phyloP scores from a whole-genome alignment of 2,797 vertebrate species.

The Sebastes trivittatus region DNA sequence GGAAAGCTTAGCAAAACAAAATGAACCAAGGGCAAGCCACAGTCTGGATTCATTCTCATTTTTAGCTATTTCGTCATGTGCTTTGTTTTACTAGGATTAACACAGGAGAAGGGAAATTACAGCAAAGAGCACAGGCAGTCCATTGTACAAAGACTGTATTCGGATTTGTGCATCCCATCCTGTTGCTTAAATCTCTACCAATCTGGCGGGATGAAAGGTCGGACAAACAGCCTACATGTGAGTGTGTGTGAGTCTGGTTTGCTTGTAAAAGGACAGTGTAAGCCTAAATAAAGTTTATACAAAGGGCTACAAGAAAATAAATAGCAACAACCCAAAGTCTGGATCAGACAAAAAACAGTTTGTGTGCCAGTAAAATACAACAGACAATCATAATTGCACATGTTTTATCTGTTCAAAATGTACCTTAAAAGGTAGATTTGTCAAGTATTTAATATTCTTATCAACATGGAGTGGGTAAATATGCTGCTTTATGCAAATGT shows the following conservation, averaged over 20 bases:
- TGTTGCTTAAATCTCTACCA: background rate
- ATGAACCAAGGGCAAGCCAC: constrained; percentile 41
- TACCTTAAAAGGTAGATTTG: too few species aligned
- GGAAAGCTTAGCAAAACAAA: constrained; percentile 53
- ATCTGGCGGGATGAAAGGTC: background rate
- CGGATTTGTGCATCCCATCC: background rate
- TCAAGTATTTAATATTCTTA: too few species aligned
- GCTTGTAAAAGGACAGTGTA: background rate
- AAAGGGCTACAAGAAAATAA: background rate
- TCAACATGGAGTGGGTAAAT: too few species aligned
- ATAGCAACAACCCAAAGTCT: background rate
- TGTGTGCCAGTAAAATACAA: too few species aligned
- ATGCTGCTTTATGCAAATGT: too few species aligned
- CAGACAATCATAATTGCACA: too few species aligned
- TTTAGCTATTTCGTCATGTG: constrained; percentile 13
- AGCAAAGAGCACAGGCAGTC: constrained; percentile 12
- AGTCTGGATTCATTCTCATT: constrained; percentile 36
- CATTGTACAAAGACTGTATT: background rate
- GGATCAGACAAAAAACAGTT: too few species aligned
- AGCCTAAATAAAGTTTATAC: background rate
- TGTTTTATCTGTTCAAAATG: too few species aligned
- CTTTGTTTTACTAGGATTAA: constrained; percentile 27
- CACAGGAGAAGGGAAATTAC: constrained; percentile 29
- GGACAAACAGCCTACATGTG: background rate
- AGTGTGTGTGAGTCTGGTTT: background rate